Evolutionary conservation across 1,140 invertebrate genomes (phyloP).

Genomic region (Ceratina australensis): DNA sequence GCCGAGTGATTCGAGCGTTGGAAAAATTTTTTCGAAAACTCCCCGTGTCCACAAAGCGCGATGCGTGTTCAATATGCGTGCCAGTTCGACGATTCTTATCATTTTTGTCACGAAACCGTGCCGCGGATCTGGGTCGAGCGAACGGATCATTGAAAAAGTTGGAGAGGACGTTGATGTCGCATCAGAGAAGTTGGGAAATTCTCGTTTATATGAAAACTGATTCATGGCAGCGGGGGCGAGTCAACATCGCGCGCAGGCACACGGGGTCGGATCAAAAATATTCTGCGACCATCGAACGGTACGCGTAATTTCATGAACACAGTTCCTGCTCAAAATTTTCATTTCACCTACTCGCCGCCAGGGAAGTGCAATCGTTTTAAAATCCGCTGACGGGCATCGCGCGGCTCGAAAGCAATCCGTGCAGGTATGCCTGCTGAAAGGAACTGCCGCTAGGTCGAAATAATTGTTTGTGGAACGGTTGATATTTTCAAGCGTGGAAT

Average conservation of each 20-base stretch:
- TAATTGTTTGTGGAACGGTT: neutral
- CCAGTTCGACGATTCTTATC: constrained; percentile 3
- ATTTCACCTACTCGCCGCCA: neutral
- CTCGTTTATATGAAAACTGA: constrained; percentile 29
- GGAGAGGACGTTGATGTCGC: constrained; percentile 21
- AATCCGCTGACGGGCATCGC: constrained; percentile 2
- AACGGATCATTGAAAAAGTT: constrained; percentile 42
- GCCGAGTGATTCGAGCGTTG: neutral
- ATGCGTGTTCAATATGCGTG: neutral
- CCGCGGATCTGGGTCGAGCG: constrained; percentile 11
- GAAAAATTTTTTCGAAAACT: neutral
- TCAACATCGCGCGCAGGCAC: constrained; percentile 1
- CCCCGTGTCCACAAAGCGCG: neutral
- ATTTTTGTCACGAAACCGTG: constrained; percentile 28
- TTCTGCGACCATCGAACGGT: constrained; percentile 31
- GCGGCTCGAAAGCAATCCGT: neutral
- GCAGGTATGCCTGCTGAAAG: no score
- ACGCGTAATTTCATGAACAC: constrained; percentile 32
- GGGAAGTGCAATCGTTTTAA: neutral
- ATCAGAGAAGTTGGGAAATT: constrained; percentile 9
- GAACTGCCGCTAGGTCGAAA: neutral
- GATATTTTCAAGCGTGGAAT: no score
- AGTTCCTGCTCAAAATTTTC: constrained; percentile 26
- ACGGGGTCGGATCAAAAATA: neutral
- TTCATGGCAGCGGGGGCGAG: neutral